These are phyloP conservation scores for Helogale parvula DNA, from an alignment of 2,113 vertebrate species.

Conservation along the genomic window DNA sequence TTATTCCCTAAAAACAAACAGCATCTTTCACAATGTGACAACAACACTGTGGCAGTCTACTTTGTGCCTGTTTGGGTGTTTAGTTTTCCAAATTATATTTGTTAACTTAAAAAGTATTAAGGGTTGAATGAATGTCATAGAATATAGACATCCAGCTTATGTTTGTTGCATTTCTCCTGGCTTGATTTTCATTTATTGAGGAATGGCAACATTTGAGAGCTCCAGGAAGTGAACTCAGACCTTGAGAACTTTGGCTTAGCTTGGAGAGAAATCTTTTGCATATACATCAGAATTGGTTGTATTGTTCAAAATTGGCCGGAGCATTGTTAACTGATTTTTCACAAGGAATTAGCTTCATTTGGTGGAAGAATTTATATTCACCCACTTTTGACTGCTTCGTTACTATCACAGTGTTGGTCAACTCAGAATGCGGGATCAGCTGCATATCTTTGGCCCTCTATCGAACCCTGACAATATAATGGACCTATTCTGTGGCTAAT, in stretches of 20 bases:
- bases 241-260: neutral
- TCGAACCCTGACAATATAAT: slow-evolving; percentile 80
- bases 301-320: slow-evolving; percentile 56
- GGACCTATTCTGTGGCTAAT: slow-evolving; percentile 81
- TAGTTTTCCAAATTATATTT: slow-evolving; percentile 49
- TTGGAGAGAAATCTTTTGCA: slow-evolving; percentile 32
- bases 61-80: slow-evolving; percentile 12
- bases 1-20: slow-evolving; percentile 40
- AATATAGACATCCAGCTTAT: slow-evolving; percentile 16
- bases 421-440: slow-evolving; percentile 78
- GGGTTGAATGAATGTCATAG: slow-evolving; percentile 45
- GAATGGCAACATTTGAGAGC: neutral
- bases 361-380: slow-evolving; percentile 65
- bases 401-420: slow-evolving; percentile 36
- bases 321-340: slow-evolving; percentile 59
- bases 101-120: slow-evolving; percentile 37
- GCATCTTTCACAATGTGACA: slow-evolving; percentile 61
- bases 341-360: slow-evolving; percentile 74
- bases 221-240: neutral
- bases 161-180: slow-evolving; percentile 27
- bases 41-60: neutral
- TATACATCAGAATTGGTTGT: slow-evolving; percentile 50
- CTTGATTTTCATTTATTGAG: neutral
- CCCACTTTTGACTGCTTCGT: slow-evolving; percentile 10
- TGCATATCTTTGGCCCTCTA: slow-evolving; percentile 79